These are phyloP conservation scores for Cydia fagiglandana DNA, from an alignment of 1,140 invertebrate species.

Conservation along the genomic window DNA sequence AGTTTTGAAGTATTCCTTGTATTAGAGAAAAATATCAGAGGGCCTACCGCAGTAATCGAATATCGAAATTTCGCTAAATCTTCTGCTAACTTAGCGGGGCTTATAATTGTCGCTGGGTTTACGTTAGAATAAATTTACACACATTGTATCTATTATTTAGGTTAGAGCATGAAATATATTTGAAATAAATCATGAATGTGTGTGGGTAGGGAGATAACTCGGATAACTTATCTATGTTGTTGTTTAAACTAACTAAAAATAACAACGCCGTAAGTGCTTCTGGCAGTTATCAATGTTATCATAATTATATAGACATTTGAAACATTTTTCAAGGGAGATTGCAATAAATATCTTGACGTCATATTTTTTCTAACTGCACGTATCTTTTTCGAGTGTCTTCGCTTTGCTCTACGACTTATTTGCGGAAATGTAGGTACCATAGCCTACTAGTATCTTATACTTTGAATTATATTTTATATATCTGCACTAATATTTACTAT, in stretches of 20 bases:
- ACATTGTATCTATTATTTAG: not conserved
- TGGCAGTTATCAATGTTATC: not conserved
- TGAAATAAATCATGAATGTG: not conserved
- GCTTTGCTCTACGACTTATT: not conserved
- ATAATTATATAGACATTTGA: not conserved
- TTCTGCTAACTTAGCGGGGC: not conserved
- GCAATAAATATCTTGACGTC: not conserved
- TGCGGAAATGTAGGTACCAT: not conserved
- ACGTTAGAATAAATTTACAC: not conserved
- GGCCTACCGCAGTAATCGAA: too few relatives aligned
- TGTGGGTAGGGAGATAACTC: slow-evolving; percentile 20
- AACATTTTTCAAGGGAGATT: not conserved
- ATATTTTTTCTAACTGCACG: not conserved
- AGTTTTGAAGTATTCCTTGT: too few relatives aligned
- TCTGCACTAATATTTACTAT: not conserved
- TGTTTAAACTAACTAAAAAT: slow-evolving; percentile 8
- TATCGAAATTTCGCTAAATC: too few relatives aligned
- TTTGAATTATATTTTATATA: not conserved
- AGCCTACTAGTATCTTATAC: not conserved
- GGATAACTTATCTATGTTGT: slow-evolving; percentile 26
- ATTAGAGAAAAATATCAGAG: too few relatives aligned
- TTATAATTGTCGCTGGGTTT: not conserved
- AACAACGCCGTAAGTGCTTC: not conserved
- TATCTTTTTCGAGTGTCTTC: not conserved
- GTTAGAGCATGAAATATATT: not conserved